A percentile compares a stretch with the other conserved stretches of the same genome.
Conservation (phyloP, 2,797 vertebrate species). For the Pachyuromys duprasi region DNA sequence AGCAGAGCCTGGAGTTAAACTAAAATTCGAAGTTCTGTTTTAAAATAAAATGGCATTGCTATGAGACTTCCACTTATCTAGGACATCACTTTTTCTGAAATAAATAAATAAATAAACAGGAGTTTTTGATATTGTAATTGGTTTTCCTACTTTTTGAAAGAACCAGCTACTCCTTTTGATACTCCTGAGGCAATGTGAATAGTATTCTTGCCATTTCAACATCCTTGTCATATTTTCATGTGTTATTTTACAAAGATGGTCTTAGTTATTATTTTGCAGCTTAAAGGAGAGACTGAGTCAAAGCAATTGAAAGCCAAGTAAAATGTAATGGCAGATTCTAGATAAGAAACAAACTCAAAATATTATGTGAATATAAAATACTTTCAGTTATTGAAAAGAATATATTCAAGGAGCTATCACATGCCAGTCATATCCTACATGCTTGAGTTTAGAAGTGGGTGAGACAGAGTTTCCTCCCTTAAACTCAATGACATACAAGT, state of each 20-base stretch:
- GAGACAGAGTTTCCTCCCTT: neutral
- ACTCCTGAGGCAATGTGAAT: constrained; percentile 27
- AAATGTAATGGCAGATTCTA: constrained; percentile 14
- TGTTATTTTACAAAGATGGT: neutral
- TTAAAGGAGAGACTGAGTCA: constrained; percentile 17
- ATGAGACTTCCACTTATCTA: neutral
- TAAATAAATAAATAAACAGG: neutral
- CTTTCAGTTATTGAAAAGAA: neutral
- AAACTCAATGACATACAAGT: neutral
- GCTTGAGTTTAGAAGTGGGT: neutral
- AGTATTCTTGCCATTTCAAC: constrained; percentile 38
- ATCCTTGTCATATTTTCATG: constrained; percentile 12
- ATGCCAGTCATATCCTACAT: neutral
- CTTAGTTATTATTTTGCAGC: constrained; percentile 59
- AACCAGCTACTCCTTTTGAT: constrained; percentile 29
- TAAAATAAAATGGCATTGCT: neutral
- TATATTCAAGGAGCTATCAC: neutral
- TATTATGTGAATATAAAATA: neutral
- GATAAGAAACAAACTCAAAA: constrained; percentile 15
- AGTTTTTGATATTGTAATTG: constrained; percentile 62
- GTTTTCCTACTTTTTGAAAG: constrained; percentile 33
- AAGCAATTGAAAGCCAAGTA: constrained; percentile 42
- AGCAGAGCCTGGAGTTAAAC: constrained; percentile 44
- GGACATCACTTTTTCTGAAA: neutral
- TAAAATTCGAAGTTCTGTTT: constrained; percentile 36